These are phyloP conservation scores for Poecilia wingei DNA, from an alignment of 2,797 vertebrate species.

Conservation along the genomic window DNA sequence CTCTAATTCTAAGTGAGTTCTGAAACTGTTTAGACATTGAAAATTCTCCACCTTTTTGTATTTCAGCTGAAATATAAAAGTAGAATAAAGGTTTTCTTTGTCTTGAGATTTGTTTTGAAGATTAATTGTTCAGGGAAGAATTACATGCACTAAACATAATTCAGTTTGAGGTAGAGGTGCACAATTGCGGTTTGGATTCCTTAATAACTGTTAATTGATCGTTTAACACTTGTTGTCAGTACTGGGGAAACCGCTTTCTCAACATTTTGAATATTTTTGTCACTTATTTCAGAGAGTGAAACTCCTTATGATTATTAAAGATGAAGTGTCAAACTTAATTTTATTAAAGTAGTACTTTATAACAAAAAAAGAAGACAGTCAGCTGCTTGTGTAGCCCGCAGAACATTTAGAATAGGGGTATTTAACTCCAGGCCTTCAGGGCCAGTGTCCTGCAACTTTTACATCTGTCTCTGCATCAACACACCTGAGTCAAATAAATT, in stretches of 20 bases:
- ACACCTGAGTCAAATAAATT: no score
- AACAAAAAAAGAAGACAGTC: neutral
- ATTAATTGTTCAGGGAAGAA: neutral
- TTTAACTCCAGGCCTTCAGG: no score
- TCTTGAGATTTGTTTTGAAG: neutral
- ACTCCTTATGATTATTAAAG: neutral
- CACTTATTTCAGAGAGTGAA: neutral
- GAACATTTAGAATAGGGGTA: neutral
- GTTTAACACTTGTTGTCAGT: neutral
- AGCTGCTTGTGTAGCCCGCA: neutral
- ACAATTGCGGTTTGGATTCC: neutral
- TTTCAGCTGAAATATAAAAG: neutral
- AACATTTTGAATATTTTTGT: neutral
- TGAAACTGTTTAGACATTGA: neutral
- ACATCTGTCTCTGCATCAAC: no score
- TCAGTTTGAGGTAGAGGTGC: neutral
- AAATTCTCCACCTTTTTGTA: neutral
- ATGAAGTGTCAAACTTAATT: neutral
- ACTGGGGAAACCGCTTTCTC: neutral
- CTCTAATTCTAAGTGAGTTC: neutral
- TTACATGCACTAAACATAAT: neutral
- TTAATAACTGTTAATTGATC: neutral
- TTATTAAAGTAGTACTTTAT: neutral
- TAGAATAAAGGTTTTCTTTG: neutral
- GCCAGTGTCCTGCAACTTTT: no score